A percentile compares a stretch with the other conserved stretches of the same genome.
phyloP scores from a whole-genome alignment of 2,113 vertebrate species.

The Petrocephalus microphthalmus region DNA sequence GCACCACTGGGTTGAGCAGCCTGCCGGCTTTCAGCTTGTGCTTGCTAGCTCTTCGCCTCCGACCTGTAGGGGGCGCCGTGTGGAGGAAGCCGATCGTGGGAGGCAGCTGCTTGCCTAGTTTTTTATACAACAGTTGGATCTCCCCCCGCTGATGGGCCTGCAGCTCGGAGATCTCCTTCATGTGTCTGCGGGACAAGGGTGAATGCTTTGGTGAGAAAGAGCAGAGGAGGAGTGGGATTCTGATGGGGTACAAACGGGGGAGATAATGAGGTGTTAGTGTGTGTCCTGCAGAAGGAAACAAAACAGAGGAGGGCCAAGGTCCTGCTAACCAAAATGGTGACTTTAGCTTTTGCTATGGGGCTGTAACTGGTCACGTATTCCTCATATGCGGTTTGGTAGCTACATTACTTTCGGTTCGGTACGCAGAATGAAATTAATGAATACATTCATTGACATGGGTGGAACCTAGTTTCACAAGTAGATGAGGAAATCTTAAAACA shows the following conservation, averaged over 20 bases:
- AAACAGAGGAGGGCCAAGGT: not conserved
- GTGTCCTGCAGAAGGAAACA: not conserved
- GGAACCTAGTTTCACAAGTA: not conserved
- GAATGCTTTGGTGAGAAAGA: not conserved
- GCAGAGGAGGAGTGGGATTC: not conserved
- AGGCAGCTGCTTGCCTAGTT: slow-evolving; percentile 69
- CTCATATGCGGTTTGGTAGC: not conserved
- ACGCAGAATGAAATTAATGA: not conserved
- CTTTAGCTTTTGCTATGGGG: not conserved
- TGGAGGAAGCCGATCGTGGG: slow-evolving; percentile 69
- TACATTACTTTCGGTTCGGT: not conserved
- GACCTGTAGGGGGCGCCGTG: slow-evolving; percentile 65
- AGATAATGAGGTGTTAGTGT: not conserved
- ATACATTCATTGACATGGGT: not conserved
- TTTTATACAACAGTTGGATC: slow-evolving; percentile 73
- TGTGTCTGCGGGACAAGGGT: slow-evolving; percentile 53
- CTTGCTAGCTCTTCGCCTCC: slow-evolving; percentile 67
- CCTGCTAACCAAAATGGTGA: not conserved
- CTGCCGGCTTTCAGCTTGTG: slow-evolving; percentile 71
- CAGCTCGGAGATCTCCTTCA: slow-evolving; percentile 90
- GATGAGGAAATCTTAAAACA: not conserved
- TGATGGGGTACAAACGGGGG: not conserved
- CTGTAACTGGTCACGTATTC: not conserved
- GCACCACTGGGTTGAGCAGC: slow-evolving; percentile 68
- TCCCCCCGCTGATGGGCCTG: slow-evolving; percentile 89